A percentile compares a stretch with the other conserved stretches of the same genome.
phyloP scores from a whole-genome alignment of 1,140 invertebrate species.

The Brachystomella parvula region DNA sequence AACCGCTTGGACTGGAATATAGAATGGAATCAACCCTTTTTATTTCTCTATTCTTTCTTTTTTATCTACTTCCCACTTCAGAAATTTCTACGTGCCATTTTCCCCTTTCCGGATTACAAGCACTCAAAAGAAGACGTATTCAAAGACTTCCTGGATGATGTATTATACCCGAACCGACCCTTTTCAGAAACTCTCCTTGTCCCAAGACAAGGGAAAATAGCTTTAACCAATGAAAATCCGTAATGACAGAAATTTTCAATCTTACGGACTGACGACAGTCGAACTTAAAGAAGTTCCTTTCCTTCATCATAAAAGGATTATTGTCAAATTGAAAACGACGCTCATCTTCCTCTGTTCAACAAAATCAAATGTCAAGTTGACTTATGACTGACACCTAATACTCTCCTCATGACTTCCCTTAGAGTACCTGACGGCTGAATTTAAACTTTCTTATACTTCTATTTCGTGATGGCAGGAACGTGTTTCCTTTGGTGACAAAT shows the following conservation, averaged over 20 bases:
- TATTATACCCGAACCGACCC: neutral
- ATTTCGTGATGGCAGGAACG: too few species aligned
- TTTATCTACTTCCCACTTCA: conserved; percentile 32
- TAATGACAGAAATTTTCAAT: conserved; percentile 3
- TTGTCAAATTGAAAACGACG: too few species aligned
- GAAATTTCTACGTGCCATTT: conserved; percentile 26
- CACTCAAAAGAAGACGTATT: conserved; percentile 13
- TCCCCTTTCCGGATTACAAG: conserved; percentile 25
- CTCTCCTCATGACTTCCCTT: conserved; percentile 21
- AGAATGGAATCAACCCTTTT: conserved; percentile 9
- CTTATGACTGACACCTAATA: conserved; percentile 28
- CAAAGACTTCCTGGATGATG: conserved; percentile 5
- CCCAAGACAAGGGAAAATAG: neutral
- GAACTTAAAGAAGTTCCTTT: too few species aligned
- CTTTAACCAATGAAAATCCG: neutral
- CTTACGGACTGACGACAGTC: too few species aligned
- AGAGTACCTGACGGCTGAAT: too few species aligned
- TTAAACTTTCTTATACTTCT: too few species aligned
- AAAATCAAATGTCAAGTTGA: conserved; percentile 26
- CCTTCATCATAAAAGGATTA: too few species aligned
- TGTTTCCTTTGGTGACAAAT: too few species aligned
- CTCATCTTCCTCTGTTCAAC: too few species aligned
- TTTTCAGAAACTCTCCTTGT: neutral
- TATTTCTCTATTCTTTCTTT: conserved; percentile 17
- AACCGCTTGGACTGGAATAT: neutral